These are phyloP conservation scores for Romanogobio albipinnatus DNA, from an alignment of 2,113 vertebrate genomes.

Conservation along the genomic window DNA sequence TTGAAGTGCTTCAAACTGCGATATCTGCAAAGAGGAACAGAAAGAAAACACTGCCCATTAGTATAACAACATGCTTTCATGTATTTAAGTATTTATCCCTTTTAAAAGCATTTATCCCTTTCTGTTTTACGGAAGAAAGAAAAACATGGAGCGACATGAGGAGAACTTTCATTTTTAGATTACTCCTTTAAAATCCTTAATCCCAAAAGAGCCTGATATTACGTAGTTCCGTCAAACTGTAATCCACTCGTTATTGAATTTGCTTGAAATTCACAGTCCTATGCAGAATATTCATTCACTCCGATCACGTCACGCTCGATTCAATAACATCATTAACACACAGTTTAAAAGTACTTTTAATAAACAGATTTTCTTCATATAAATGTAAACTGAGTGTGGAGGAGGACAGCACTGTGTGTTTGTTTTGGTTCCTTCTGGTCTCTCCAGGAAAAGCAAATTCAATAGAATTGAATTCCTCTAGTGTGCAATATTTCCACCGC, in stretches of 20 bases:
- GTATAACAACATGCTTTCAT: too few relatives aligned
- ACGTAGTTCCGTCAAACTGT: background rate
- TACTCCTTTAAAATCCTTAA: background rate
- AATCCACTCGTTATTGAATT: background rate
- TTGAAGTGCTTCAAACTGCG: conserved; percentile 98
- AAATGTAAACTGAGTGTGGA: conserved; percentile 13
- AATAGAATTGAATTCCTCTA: background rate
- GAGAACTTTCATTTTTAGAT: background rate
- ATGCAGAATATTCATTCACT: background rate
- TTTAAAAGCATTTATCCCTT: too few relatives aligned
- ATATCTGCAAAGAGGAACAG: conserved; percentile 80
- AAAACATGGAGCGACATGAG: background rate
- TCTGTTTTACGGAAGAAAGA: too few relatives aligned
- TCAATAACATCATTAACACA: conserved; percentile 2
- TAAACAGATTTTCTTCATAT: background rate
- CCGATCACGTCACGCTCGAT: background rate
- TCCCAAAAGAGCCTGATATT: background rate
- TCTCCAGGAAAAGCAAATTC: conserved; percentile 8
- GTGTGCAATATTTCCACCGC: background rate
- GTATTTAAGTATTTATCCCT: too few relatives aligned
- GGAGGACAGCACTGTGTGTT: background rate
- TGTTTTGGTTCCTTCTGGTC: background rate
- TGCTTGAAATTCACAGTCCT: background rate
- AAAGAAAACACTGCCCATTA: background rate
- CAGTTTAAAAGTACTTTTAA: background rate